phyloP scores from a whole-genome alignment of 2,888 invertebrate genomes.

The Ctenicera cuprea region DNA sequence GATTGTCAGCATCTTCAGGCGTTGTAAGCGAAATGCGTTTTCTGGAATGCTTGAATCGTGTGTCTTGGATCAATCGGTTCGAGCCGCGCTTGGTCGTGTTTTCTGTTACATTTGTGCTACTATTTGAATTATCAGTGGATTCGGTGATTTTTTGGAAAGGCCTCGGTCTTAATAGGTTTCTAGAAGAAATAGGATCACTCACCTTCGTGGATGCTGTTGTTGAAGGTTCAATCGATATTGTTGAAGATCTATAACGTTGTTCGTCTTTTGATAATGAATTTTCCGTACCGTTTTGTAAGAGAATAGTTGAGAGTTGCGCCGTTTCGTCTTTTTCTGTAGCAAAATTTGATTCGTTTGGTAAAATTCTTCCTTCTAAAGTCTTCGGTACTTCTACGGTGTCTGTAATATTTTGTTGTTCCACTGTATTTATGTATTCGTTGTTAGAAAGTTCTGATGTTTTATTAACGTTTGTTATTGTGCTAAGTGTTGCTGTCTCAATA shows the following conservation, averaged over 20 bases:
- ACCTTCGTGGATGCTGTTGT: constrained; percentile 72
- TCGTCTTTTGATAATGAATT: constrained; percentile 25
- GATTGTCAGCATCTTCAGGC: background rate
- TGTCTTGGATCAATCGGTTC: constrained; percentile 46
- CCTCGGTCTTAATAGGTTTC: constrained; percentile 36
- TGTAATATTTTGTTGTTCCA: constrained; percentile 33
- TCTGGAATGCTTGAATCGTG: constrained; percentile 1
- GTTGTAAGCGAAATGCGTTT: background rate
- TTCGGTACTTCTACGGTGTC: constrained; percentile 1
- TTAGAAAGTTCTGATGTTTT: constrained; percentile 13
- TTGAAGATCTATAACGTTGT: constrained; percentile 18
- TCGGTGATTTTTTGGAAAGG: constrained; percentile 25
- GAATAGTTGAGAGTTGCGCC: background rate
- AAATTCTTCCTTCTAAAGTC: background rate
- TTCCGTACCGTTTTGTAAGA: background rate
- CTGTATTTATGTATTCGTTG: constrained; percentile 19
- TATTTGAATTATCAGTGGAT: constrained; percentile 21
- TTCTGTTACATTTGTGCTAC: constrained; percentile 29
- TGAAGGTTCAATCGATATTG: constrained; percentile 54
- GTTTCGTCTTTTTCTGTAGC: constrained; percentile 3
- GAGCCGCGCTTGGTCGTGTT: constrained; percentile 35
- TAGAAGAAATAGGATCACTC: constrained; percentile 68
- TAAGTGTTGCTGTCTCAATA: background rate
- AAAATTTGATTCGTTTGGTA: background rate
- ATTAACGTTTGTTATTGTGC: background rate